These are phyloP conservation scores for Prochilodus magdalenae DNA, from an alignment of 2,113 vertebrate genomes.

Conservation along the genomic window DNA sequence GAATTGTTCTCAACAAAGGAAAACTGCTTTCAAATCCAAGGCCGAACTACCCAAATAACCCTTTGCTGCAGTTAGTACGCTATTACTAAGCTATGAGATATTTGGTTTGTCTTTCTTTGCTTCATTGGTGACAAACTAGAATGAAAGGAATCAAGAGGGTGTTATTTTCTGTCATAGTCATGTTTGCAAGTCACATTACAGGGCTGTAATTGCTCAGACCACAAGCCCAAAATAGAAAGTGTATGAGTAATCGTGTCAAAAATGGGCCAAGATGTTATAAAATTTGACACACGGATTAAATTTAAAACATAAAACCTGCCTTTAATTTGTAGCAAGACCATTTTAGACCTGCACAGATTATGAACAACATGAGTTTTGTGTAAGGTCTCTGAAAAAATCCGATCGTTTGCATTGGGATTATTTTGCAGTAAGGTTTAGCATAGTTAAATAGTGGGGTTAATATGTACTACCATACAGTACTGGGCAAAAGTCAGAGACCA, in stretches of 20 bases:
- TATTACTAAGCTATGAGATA: neutral
- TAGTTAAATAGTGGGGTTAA: too few species aligned
- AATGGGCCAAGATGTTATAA: neutral
- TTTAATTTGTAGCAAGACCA: neutral
- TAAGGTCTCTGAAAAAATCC: too few species aligned
- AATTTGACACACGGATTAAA: neutral
- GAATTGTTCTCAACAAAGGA: neutral
- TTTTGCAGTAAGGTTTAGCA: too few species aligned
- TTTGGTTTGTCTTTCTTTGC: neutral
- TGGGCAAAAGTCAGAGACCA: too few species aligned
- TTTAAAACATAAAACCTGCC: neutral
- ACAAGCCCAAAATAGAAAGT: neutral
- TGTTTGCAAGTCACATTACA: neutral
- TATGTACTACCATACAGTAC: too few species aligned
- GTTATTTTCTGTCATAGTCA: neutral
- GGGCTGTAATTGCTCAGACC: neutral
- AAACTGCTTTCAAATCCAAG: neutral
- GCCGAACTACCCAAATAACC: neutral
- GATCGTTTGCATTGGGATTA: too few species aligned
- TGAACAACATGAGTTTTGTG: neutral
- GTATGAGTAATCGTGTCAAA: conserved; percentile 6
- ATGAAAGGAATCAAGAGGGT: neutral
- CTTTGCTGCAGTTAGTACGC: too few species aligned
- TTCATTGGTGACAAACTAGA: neutral
- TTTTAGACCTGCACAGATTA: neutral